Percentiles rank a stretch among this genome's conserved stretches.
phyloP scores from a whole-genome alignment of 92 coral and sea anemone species.

The Pocillopora meandrina region DNA sequence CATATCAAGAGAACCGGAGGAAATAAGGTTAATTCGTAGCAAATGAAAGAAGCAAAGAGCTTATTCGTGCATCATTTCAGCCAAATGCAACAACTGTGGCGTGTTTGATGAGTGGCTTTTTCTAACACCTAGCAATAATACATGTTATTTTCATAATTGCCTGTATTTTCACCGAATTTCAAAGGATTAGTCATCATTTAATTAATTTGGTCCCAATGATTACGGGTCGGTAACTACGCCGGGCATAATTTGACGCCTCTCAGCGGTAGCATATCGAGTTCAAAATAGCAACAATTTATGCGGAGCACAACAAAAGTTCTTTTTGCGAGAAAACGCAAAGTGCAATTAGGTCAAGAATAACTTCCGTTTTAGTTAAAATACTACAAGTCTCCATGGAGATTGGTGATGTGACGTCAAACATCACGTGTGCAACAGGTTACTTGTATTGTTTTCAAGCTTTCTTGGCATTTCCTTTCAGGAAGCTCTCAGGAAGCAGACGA shows the following conservation, averaged over 20 bases:
- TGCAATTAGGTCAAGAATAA: slow-evolving; percentile 3
- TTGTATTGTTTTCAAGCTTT: slow-evolving; percentile 62
- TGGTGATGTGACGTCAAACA: slow-evolving; percentile 33
- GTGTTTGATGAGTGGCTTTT: no score
- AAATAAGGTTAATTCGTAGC: no score
- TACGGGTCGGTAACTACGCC: neutral
- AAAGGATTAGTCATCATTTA: neutral
- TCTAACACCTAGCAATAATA: no score
- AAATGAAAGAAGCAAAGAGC: no score
- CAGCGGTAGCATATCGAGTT: neutral
- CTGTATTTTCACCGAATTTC: no score
- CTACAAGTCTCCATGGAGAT: slow-evolving; percentile 19
- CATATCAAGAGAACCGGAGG: no score
- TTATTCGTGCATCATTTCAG: no score
- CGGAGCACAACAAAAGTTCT: neutral
- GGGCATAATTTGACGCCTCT: no score
- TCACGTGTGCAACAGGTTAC: slow-evolving; percentile 42
- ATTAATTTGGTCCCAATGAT: neutral
- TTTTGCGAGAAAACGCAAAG: slow-evolving; percentile 10
- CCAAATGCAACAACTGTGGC: no score
- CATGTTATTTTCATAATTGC: no score
- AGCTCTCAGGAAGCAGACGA: slow-evolving; percentile 49
- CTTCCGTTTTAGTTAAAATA: slow-evolving; percentile 40
- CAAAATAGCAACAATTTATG: neutral
- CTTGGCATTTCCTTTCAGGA: slow-evolving; percentile 68